Conservation (phyloP, 2,113 vertebrate genomes). For the Stegastes partitus region DNA sequence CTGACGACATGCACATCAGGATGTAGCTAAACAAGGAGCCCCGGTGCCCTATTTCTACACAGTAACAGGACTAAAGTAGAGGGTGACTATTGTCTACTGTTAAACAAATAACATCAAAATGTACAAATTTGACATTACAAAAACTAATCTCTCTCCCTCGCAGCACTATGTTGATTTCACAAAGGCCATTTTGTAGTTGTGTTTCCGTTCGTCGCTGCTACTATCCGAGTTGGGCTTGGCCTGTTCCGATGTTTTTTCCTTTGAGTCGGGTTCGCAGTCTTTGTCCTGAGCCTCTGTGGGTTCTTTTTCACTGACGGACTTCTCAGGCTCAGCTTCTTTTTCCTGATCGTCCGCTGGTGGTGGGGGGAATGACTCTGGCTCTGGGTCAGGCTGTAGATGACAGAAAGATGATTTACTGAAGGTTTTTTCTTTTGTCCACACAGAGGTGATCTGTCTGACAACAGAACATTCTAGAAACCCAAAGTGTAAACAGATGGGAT, state of each 20-base stretch:
- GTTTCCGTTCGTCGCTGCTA: constrained; percentile 86
- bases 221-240: constrained; percentile 77
- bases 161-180: constrained; percentile 77
- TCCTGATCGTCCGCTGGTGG: constrained; percentile 65
- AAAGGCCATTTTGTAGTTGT: constrained; percentile 84
- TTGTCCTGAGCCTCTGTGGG: constrained; percentile 70
- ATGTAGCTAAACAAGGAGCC: neutral
- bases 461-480: too few species aligned
- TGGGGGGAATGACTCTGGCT: constrained; percentile 13
- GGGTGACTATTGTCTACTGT: neutral
- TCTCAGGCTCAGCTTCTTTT: constrained; percentile 33
- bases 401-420: neutral
- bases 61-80: neutral
- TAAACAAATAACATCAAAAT: constrained; percentile 51
- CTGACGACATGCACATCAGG: constrained; percentile 5
- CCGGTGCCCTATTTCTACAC: neutral
- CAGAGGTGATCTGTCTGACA: neutral
- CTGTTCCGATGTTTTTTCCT: constrained; percentile 76
- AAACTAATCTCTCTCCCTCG: constrained; percentile 1
- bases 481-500: too few species aligned
- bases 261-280: constrained; percentile 18
- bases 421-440: neutral
- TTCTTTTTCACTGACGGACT: constrained; percentile 80
- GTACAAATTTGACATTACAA: constrained; percentile 54
- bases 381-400: constrained; percentile 59